Conservation (phyloP, 2,888 invertebrate genomes). For the Orgyia antiqua region DNA sequence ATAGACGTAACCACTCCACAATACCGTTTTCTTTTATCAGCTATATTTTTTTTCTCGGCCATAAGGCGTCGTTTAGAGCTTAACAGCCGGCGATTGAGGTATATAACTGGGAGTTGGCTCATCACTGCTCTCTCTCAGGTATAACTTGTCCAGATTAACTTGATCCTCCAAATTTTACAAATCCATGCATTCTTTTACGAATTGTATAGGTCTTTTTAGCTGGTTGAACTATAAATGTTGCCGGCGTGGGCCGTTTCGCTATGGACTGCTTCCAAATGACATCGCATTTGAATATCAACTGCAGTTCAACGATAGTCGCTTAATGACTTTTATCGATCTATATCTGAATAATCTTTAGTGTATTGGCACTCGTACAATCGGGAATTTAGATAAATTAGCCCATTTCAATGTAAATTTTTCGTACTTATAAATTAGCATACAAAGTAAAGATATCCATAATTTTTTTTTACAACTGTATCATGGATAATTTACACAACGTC, state of each 20-base stretch:
- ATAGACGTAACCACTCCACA: constrained; percentile 11
- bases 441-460: constrained; percentile 6
- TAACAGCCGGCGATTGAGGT: constrained; percentile 60
- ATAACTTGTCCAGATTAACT: constrained; percentile 42
- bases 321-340: constrained; percentile 51
- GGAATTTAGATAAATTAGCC: constrained; percentile 4
- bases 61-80: constrained; percentile 51
- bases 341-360: constrained; percentile 23
- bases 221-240: constrained; percentile 44
- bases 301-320: constrained; percentile 49
- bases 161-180: constrained; percentile 29
- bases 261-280: constrained; percentile 67
- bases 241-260: constrained; percentile 39
- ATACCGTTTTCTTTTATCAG: constrained; percentile 41
- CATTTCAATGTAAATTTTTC: constrained; percentile 3
- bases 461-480: no score
- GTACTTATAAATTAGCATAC: neutral
- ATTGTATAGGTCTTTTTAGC: constrained; percentile 33
- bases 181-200: constrained; percentile 23
- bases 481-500: no score
- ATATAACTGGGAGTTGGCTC: constrained; percentile 60
- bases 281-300: constrained; percentile 62
- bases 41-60: constrained; percentile 36
- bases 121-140: constrained; percentile 55
- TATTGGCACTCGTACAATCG: constrained; percentile 9